Percentiles rank a stretch among this genome's conserved stretches.
These are phyloP conservation scores for Bufotes viridis DNA, from an alignment of 2,797 vertebrate species.

Conservation along the genomic window DNA sequence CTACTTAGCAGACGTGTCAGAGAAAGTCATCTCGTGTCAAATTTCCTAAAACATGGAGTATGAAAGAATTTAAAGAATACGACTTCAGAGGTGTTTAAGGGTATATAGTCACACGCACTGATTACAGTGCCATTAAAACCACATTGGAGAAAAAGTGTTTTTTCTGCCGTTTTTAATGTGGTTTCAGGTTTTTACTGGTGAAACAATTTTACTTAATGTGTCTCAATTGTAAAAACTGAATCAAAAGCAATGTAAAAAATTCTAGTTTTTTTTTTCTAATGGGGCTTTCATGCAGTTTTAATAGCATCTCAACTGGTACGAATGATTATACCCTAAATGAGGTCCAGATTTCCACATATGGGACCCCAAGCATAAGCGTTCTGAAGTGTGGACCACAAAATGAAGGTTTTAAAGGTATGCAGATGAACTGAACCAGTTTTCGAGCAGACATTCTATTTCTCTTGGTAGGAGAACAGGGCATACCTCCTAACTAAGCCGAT, in stretches of 20 bases:
- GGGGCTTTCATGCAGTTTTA: too few relatives aligned
- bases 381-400: neutral
- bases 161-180: too few relatives aligned
- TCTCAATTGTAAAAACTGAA: too few relatives aligned
- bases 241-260: too few relatives aligned
- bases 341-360: neutral
- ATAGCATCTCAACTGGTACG: too few relatives aligned
- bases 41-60: neutral
- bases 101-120: neutral
- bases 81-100: neutral
- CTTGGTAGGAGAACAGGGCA: conserved; percentile 57
- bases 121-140: too few relatives aligned
- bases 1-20: too few relatives aligned
- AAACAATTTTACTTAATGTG: too few relatives aligned
- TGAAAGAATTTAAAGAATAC: neutral
- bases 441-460: neutral
- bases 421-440: neutral
- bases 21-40: neutral
- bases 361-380: neutral
- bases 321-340: too few relatives aligned
- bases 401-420: neutral
- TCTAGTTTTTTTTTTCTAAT: too few relatives aligned
- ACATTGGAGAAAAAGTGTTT: too few relatives aligned
- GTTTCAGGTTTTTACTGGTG: too few relatives aligned
- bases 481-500: conserved; percentile 88